Evolutionary conservation across 2,888 invertebrate species (phyloP).

Genomic region (Pelosia muscerda): DNA sequence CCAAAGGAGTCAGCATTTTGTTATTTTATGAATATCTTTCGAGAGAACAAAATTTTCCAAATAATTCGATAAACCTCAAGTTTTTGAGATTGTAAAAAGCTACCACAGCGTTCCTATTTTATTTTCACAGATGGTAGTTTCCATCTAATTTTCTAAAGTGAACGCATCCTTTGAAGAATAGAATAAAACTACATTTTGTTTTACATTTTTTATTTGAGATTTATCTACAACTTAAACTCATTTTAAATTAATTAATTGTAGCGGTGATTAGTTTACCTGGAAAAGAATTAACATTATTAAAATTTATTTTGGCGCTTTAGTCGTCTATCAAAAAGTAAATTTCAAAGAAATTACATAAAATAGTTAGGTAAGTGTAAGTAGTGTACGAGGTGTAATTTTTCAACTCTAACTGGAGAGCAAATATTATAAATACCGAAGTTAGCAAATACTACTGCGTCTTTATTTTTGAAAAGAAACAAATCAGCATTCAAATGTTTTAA

Average conservation of each 20-base stretch:
- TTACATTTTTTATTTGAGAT: slow-evolving; percentile 48
- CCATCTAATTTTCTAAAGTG: too few relatives aligned
- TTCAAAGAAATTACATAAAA: too few relatives aligned
- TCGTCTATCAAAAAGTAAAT: not conserved
- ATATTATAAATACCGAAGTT: too few relatives aligned
- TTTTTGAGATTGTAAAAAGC: slow-evolving; percentile 48
- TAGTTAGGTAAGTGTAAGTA: too few relatives aligned
- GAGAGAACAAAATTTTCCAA: slow-evolving; percentile 49
- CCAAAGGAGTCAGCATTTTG: slow-evolving; percentile 77
- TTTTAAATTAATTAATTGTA: slow-evolving; percentile 25
- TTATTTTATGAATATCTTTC: slow-evolving; percentile 37
- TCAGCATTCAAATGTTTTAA: too few relatives aligned
- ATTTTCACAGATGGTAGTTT: slow-evolving; percentile 50
- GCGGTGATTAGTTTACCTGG: slow-evolving; percentile 31
- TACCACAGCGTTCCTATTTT: slow-evolving; percentile 65
- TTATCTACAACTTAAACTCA: slow-evolving; percentile 44
- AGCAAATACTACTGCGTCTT: too few relatives aligned
- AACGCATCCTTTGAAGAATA: slow-evolving; percentile 56
- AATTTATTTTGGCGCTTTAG: not conserved
- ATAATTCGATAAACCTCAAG: slow-evolving; percentile 45
- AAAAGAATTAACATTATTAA: slow-evolving; percentile 16
- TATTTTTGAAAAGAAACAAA: too few relatives aligned
- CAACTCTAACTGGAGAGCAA: too few relatives aligned
- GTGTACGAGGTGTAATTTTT: too few relatives aligned
- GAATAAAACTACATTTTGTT: slow-evolving; percentile 51